Conservation (phyloP, 2,888 invertebrate genomes). For the Xanthorhoe spadicearia region DNA sequence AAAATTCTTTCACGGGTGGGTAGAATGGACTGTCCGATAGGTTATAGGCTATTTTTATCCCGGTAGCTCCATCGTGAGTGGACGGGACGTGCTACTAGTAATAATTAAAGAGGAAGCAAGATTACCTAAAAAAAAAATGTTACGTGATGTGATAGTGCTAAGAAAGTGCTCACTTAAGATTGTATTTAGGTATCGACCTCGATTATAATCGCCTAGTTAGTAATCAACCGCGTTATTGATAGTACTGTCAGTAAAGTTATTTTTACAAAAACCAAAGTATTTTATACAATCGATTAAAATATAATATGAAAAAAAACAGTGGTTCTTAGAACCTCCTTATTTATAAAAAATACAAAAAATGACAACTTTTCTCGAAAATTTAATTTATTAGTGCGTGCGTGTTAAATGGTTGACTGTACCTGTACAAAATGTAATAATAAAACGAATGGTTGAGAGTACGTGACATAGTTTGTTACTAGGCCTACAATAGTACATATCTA, state of each 20-base stretch:
- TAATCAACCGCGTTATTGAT: conserved; percentile 1
- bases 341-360: too few relatives aligned
- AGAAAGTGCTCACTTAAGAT: background rate
- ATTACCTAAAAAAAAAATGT: background rate
- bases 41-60: too few relatives aligned
- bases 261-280: too few relatives aligned
- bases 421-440: background rate
- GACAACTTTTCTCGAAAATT: background rate
- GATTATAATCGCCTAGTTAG: conserved; percentile 15
- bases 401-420: background rate
- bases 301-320: too few relatives aligned
- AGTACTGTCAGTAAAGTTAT: background rate
- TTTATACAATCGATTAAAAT: too few relatives aligned
- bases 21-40: too few relatives aligned
- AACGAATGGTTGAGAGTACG: conserved; percentile 42
- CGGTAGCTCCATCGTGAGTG: too few relatives aligned
- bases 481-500: conserved; percentile 44
- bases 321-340: too few relatives aligned
- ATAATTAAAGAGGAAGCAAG: too few relatives aligned
- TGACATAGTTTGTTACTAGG: conserved; percentile 44
- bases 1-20: too few relatives aligned
- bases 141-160: background rate
- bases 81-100: too few relatives aligned
- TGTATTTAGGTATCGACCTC: conserved; percentile 24
- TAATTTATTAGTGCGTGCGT: background rate